Conservation (phyloP, 1,140 invertebrate genomes). For the Orius insidiosus region DNA sequence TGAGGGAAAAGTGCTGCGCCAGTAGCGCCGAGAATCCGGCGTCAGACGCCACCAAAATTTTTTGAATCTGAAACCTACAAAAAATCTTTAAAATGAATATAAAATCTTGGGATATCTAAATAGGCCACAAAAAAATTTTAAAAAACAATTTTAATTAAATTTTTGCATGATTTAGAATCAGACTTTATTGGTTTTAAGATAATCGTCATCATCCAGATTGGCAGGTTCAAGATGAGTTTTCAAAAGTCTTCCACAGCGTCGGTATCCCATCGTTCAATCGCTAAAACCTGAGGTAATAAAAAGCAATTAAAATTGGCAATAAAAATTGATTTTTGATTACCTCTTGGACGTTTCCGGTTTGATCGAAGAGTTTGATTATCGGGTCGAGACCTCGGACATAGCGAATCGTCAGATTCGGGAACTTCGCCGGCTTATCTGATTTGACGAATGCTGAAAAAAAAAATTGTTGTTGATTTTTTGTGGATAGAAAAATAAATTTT, state of each 20-base stretch:
- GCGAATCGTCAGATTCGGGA: slow-evolving; percentile 73
- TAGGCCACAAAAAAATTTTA: not conserved
- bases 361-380: slow-evolving; percentile 75
- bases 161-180: not conserved
- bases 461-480: no score
- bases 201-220: slow-evolving; percentile 32
- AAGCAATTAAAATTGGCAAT: not conserved
- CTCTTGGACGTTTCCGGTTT: slow-evolving; percentile 62
- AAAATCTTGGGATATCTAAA: not conserved
- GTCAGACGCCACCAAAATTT: no score
- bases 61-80: not conserved
- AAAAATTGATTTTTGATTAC: slow-evolving; percentile 15
- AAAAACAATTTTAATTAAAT: not conserved
- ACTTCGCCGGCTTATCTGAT: slow-evolving; percentile 66
- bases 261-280: slow-evolving; percentile 94
- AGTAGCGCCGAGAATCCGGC: no score
- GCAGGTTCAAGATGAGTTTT: slow-evolving; percentile 55
- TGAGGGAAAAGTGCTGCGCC: no score
- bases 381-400: slow-evolving; percentile 84
- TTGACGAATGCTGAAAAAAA: slow-evolving; percentile 64
- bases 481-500: no score
- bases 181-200: slow-evolving; percentile 39
- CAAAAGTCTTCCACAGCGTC: slow-evolving; percentile 90
- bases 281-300: slow-evolving; percentile 39
- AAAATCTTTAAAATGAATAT: not conserved